These are phyloP conservation scores for Pogonocherus hispidulus DNA, from an alignment of 2,888 invertebrate species.

Conservation along the genomic window DNA sequence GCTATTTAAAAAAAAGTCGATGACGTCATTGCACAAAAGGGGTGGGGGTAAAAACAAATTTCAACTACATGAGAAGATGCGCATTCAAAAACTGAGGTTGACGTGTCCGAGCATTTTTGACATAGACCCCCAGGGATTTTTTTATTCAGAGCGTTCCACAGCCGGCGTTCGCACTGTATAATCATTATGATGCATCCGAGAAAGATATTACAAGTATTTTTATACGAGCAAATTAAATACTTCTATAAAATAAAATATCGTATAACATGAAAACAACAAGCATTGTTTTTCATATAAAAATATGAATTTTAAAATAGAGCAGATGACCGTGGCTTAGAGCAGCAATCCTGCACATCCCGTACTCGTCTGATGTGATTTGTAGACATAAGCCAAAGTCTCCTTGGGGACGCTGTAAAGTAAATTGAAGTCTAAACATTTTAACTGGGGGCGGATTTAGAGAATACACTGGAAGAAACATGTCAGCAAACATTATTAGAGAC, in stretches of 20 bases:
- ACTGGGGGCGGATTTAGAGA: slow-evolving; percentile 60
- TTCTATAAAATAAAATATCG: neutral
- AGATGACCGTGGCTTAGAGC: slow-evolving; percentile 20
- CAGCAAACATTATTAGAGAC: slow-evolving; percentile 65
- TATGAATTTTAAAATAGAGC: slow-evolving; percentile 17
- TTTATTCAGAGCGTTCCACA: too few relatives aligned
- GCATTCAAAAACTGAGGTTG: too few relatives aligned
- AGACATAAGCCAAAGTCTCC: slow-evolving; percentile 60
- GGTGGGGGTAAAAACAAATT: too few relatives aligned
- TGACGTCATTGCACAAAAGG: too few relatives aligned
- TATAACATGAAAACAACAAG: neutral
- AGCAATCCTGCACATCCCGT: slow-evolving; percentile 33
- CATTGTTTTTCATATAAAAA: neutral
- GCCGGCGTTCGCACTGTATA: too few relatives aligned
- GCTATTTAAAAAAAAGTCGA: too few relatives aligned
- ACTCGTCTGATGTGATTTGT: slow-evolving; percentile 59
- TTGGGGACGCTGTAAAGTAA: slow-evolving; percentile 61
- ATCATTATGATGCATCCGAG: too few relatives aligned
- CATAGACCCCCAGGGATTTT: too few relatives aligned
- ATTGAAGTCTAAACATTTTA: slow-evolving; percentile 67
- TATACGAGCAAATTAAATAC: too few relatives aligned
- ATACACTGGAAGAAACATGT: slow-evolving; percentile 59
- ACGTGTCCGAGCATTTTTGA: too few relatives aligned
- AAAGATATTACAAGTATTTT: too few relatives aligned
- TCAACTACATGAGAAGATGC: too few relatives aligned